These are phyloP conservation scores for Amaurobius ferox DNA, from an alignment of 2,888 invertebrate genomes.

Conservation along the genomic window DNA sequence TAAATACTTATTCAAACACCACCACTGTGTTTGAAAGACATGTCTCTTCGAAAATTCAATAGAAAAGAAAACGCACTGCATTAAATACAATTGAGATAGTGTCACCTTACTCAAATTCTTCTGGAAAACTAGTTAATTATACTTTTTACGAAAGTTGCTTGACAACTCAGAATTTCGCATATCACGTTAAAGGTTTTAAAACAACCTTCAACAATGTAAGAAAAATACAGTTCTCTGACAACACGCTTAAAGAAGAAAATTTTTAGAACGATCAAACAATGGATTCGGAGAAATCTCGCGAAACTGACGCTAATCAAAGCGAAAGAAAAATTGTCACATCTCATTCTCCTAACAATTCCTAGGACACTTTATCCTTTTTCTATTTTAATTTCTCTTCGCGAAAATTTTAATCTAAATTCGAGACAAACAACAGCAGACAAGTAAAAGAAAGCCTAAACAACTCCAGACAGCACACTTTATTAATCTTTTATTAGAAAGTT, in stretches of 20 bases:
- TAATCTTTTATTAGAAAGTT: conserved; percentile 71
- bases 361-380: conserved; percentile 14
- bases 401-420: conserved; percentile 21
- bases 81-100: too few relatives aligned
- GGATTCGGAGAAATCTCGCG: neutral
- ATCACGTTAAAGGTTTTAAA: neutral
- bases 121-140: too few relatives aligned
- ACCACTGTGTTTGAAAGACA: too few relatives aligned
- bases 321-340: conserved; percentile 14
- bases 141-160: neutral
- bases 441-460: conserved; percentile 28
- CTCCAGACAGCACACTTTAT: conserved; percentile 39
- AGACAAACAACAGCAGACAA: conserved; percentile 4
- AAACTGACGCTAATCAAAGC: conserved; percentile 6
- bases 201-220: neutral
- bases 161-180: neutral
- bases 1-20: too few relatives aligned
- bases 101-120: too few relatives aligned
- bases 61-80: too few relatives aligned
- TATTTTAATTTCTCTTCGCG: conserved; percentile 7
- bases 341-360: neutral
- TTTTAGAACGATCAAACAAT: neutral
- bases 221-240: neutral
- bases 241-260: neutral
- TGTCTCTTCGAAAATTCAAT: too few relatives aligned